Evolutionary conservation across 2,888 invertebrate genomes (phyloP).

Genomic region (Conchocele bisecta): DNA sequence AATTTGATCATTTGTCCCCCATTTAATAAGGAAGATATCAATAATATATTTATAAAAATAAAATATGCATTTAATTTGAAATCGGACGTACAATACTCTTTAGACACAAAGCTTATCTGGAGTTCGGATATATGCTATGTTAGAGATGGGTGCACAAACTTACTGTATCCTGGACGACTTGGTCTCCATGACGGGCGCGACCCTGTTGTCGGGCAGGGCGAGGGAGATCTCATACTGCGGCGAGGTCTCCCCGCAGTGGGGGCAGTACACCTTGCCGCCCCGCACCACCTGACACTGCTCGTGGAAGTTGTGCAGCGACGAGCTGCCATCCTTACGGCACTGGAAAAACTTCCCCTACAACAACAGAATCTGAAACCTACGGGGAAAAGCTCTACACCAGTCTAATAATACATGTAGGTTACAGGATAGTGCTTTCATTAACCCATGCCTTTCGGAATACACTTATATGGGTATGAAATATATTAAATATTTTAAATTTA

Average conservation of each 20-base stretch:
- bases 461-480: too few relatives aligned
- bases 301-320: constrained; percentile 91
- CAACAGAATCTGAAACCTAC: too few relatives aligned
- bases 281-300: constrained; percentile 87
- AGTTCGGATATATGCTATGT: too few relatives aligned
- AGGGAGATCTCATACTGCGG: constrained; percentile 86
- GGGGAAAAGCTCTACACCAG: neutral
- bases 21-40: too few relatives aligned
- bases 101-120: too few relatives aligned
- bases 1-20: too few relatives aligned
- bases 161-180: constrained; percentile 29
- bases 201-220: constrained; percentile 24
- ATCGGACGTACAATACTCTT: too few relatives aligned
- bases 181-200: constrained; percentile 26
- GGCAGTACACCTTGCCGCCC: constrained; percentile 86
- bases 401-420: neutral
- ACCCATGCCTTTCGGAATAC: too few relatives aligned
- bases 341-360: constrained; percentile 91
- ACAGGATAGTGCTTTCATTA: neutral
- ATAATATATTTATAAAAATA: too few relatives aligned
- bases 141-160: too few relatives aligned
- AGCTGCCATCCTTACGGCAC: constrained; percentile 85
- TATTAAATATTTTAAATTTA: too few relatives aligned
- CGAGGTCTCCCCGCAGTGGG: constrained; percentile 88
- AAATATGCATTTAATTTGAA: too few relatives aligned